Percentiles rank a stretch among this genome's conserved stretches.
Conservation (phyloP, 2,797 vertebrate genomes). For the Anas bahamensis region DNA sequence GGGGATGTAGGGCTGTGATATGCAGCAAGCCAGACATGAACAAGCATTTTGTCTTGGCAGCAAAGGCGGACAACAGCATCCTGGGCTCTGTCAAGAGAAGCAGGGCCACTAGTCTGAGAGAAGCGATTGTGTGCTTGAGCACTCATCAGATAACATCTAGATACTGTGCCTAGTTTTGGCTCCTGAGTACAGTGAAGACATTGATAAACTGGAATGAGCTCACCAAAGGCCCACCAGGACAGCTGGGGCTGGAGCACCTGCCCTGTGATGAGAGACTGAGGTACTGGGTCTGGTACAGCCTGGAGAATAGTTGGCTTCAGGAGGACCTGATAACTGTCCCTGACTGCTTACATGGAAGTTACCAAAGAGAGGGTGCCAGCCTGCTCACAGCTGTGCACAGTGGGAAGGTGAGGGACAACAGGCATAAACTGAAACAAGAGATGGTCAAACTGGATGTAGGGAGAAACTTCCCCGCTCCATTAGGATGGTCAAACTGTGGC, state of each 20-base stretch:
- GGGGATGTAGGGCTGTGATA: accelerated
- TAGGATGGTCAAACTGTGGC: not conserved
- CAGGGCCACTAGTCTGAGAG: not conserved
- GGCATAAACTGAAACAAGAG: too few relatives aligned
- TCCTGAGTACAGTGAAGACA: not conserved
- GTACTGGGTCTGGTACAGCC: not conserved
- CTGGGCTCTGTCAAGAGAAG: not conserved
- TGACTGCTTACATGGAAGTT: not conserved
- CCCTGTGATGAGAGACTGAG: not conserved
- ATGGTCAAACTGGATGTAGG: not conserved
- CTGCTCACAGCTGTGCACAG: not conserved
- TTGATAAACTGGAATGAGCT: not conserved
- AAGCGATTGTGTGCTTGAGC: not conserved
- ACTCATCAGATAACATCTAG: not conserved
- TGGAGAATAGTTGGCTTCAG: not conserved
- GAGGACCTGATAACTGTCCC: not conserved
- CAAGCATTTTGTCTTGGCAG: not conserved
- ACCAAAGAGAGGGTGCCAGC: not conserved
- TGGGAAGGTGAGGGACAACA: not conserved
- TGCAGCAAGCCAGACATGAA: not conserved
- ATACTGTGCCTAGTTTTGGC: not conserved
- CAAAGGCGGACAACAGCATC: not conserved
- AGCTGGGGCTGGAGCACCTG: not conserved
- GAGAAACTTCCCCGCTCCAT: not conserved
- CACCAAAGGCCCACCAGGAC: not conserved